Percentiles rank a stretch among this genome's conserved stretches.
phyloP scores from a whole-genome alignment of 2,888 invertebrate species.

The Lamellibrachia columna region DNA sequence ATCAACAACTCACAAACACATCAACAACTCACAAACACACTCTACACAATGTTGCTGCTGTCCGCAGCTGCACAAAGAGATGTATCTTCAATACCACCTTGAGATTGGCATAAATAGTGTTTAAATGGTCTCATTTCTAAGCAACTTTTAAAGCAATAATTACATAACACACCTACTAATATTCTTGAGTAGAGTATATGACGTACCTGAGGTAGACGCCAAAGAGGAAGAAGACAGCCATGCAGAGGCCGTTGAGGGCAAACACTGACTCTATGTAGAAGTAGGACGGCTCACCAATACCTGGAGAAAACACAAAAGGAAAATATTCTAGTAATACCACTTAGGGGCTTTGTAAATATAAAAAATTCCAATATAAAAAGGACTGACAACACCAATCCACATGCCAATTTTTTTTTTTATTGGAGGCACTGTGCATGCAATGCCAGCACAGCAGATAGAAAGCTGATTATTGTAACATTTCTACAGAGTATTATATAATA shows the following conservation, averaged over 20 bases:
- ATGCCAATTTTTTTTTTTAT: too few relatives aligned
- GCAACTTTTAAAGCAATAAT: neutral
- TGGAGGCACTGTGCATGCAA: too few relatives aligned
- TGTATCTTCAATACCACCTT: neutral
- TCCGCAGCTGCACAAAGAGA: neutral
- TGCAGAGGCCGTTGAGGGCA: conserved; percentile 76
- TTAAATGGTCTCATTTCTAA: too few relatives aligned
- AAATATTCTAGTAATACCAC: neutral
- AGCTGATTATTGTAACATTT: too few relatives aligned
- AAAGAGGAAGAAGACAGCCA: conserved; percentile 70
- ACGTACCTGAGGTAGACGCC: conserved; percentile 75
- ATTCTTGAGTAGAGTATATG: neutral
- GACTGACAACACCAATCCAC: too few relatives aligned
- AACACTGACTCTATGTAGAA: conserved; percentile 85
- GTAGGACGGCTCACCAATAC: conserved; percentile 80
- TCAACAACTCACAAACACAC: neutral
- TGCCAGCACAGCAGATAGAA: too few relatives aligned
- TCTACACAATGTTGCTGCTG: neutral
- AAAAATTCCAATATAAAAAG: too few relatives aligned
- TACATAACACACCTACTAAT: neutral
- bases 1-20: neutral
- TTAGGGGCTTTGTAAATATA: neutral
- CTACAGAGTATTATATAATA: too few relatives aligned
- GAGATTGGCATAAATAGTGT: too few relatives aligned
- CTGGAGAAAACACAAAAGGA: conserved; percentile 45